phyloP scores from a whole-genome alignment of 2,797 vertebrate species.

The Catharus ustulatus region DNA sequence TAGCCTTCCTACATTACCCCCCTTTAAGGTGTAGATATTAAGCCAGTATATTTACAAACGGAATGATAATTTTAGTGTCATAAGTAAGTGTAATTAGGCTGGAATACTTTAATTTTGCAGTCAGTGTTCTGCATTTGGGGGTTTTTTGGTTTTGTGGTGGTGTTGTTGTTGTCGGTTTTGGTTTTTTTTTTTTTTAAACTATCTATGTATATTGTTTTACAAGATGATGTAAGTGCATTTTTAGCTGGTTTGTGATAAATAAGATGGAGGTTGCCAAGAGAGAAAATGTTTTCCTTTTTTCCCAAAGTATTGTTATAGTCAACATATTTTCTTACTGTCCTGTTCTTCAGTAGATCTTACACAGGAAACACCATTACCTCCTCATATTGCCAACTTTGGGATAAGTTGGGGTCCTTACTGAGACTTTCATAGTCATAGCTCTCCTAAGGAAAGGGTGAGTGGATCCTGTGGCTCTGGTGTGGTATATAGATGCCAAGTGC shows the following conservation, averaged over 20 bases:
- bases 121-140: neutral
- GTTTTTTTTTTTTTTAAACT: neutral
- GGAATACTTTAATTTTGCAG: neutral
- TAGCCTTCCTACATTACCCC: neutral
- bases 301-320: neutral
- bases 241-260: neutral
- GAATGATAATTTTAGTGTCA: neutral
- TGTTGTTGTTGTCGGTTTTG: neutral
- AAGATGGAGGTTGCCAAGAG: neutral
- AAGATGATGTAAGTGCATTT: neutral
- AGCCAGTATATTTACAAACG: conserved; percentile 6
- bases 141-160: neutral
- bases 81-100: conserved; percentile 2
- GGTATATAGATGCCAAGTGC: conserved; percentile 87
- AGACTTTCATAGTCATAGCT: conserved; percentile 30
- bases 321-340: conserved; percentile 4
- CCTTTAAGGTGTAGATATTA: neutral
- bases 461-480: conserved; percentile 61
- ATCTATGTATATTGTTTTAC: neutral
- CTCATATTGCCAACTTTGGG: neutral
- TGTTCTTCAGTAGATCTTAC: neutral
- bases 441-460: conserved; percentile 37
- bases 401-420: conserved; percentile 9
- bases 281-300: neutral
- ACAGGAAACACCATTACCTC: neutral